These are phyloP conservation scores for Acrobasis consociella DNA, from an alignment of 2,888 invertebrate genomes.

Conservation along the genomic window DNA sequence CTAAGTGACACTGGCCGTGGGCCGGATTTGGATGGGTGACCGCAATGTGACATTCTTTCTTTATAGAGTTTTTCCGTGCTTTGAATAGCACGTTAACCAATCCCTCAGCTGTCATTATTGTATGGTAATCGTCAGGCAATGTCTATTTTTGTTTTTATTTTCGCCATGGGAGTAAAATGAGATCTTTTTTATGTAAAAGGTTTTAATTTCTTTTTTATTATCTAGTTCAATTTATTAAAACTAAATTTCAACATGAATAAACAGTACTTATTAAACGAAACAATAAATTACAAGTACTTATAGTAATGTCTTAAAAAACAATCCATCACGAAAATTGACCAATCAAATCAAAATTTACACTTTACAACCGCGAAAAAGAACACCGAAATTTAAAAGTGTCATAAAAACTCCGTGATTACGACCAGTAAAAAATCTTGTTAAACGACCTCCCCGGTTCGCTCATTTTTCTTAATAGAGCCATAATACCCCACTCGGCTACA, in stretches of 20 bases:
- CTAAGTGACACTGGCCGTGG: too few relatives aligned
- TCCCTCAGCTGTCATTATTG: too few relatives aligned
- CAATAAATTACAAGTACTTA: background rate
- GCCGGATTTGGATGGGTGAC: too few relatives aligned
- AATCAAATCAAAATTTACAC: conserved; percentile 13
- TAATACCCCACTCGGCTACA: conserved; percentile 56
- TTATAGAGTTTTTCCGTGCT: too few relatives aligned
- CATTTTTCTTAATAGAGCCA: conserved; percentile 66
- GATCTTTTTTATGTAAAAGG: too few relatives aligned
- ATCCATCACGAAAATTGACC: background rate
- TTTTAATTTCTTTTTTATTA: too few relatives aligned
- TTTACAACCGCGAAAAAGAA: conserved; percentile 31
- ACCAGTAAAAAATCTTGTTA: conserved; percentile 39
- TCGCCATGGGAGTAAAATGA: too few relatives aligned
- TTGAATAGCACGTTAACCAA: too few relatives aligned
- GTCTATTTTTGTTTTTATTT: too few relatives aligned
- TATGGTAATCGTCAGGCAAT: too few relatives aligned
- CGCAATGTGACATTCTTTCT: too few relatives aligned
- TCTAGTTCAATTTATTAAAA: background rate
- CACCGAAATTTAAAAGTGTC: conserved; percentile 8
- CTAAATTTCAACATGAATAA: background rate
- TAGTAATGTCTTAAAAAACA: background rate
- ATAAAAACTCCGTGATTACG: conserved; percentile 13
- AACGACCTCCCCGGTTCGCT: conserved; percentile 34
- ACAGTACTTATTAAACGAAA: background rate